These are phyloP conservation scores for Tonatia bakeri DNA, from an alignment of 2,113 vertebrate species.

Conservation along the genomic window DNA sequence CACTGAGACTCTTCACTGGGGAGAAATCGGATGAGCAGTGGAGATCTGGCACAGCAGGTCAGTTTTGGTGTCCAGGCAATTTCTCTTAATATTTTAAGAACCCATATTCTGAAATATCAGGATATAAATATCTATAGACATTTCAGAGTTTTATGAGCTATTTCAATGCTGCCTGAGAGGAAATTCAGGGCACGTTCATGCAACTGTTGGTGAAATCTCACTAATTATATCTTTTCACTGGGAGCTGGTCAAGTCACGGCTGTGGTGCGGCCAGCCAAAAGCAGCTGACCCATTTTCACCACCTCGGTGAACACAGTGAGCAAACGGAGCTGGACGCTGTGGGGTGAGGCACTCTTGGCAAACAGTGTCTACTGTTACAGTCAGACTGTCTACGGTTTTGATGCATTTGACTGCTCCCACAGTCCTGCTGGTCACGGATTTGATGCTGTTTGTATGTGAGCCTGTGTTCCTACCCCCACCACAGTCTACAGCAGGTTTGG, in stretches of 20 bases:
- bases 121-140: neutral
- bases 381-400: neutral
- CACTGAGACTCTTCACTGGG: neutral
- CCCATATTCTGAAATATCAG: neutral
- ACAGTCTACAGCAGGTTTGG: neutral
- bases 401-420: neutral
- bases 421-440: neutral
- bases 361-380: neutral
- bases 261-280: neutral
- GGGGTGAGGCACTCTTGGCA: neutral
- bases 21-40: neutral
- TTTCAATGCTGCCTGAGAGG: neutral
- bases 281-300: neutral
- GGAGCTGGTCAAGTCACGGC: neutral
- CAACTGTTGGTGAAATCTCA: constrained; percentile 22
- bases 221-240: neutral
- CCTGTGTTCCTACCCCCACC: neutral
- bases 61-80: neutral
- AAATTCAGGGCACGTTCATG: neutral
- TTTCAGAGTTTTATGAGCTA: constrained; percentile 37
- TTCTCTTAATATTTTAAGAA: constrained; percentile 29
- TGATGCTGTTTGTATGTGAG: neutral
- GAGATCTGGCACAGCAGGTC: neutral
- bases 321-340: neutral
- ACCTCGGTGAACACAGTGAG: neutral